Evolutionary conservation across 2,113 vertebrate species (phyloP).

Genomic region (Crypturellus undulatus): DNA sequence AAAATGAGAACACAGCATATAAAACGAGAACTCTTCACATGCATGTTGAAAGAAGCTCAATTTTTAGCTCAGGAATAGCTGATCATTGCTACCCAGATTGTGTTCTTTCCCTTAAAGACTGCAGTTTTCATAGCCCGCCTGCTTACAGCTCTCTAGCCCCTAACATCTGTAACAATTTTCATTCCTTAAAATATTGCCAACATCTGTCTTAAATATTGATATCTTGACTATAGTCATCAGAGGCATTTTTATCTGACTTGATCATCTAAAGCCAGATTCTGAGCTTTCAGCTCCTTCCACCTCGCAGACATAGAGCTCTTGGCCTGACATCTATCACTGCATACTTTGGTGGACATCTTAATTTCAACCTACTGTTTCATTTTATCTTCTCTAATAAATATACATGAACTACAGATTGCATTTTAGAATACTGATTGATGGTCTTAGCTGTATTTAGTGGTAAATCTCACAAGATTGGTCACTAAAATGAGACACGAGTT

Average conservation of each 20-base stretch:
- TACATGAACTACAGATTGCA: background rate
- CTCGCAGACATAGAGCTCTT: background rate
- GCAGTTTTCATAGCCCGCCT: background rate
- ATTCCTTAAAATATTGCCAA: constrained; percentile 35
- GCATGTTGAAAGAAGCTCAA: constrained; percentile 13
- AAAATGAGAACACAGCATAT: background rate
- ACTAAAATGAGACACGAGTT: background rate
- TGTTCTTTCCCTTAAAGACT: background rate
- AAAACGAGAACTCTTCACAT: background rate
- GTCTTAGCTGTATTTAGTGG: background rate
- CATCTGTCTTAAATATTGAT: constrained; percentile 12
- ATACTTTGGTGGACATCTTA: background rate
- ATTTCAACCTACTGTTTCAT: background rate
- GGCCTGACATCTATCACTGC: background rate
- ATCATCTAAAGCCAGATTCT: background rate
- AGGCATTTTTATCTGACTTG: background rate
- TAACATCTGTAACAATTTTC: constrained; percentile 33
- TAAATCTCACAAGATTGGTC: background rate
- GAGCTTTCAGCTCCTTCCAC: background rate
- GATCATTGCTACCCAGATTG: constrained; percentile 3
- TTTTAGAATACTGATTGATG: background rate
- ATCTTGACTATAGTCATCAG: background rate
- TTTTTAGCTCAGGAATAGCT: constrained; percentile 24
- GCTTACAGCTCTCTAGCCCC: background rate
- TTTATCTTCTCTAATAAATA: background rate